Conservation (phyloP, 1,140 invertebrate species). For the Diprion similis region DNA sequence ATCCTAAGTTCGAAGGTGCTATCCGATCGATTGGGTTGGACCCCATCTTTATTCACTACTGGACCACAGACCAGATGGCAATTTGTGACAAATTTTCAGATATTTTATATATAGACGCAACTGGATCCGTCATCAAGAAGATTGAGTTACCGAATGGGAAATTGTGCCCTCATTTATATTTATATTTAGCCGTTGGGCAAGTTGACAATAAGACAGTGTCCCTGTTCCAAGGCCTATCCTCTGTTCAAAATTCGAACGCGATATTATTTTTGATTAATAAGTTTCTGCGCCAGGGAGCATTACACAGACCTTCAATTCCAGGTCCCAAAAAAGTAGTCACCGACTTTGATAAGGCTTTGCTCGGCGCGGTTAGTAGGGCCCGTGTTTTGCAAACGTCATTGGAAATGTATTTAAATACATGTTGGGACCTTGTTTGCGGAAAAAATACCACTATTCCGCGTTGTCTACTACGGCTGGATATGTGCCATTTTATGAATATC, state of each 20-base stretch:
- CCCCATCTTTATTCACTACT: slow-evolving; percentile 22
- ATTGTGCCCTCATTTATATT: slow-evolving; percentile 20
- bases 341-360: slow-evolving; percentile 18
- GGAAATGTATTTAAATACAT: not conserved
- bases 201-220: not conserved
- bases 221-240: slow-evolving; percentile 16
- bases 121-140: slow-evolving; percentile 18
- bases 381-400: not conserved
- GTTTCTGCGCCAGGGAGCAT: slow-evolving; percentile 3
- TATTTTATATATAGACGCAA: slow-evolving; percentile 23
- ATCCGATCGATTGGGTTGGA: slow-evolving; percentile 19
- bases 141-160: slow-evolving; percentile 15
- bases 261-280: slow-evolving; percentile 17
- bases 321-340: slow-evolving; percentile 10
- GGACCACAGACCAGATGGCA: slow-evolving; percentile 17
- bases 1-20: not conserved
- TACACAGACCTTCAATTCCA: slow-evolving; percentile 8
- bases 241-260: slow-evolving; percentile 16
- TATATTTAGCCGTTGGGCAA: slow-evolving; percentile 15
- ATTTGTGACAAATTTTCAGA: slow-evolving; percentile 15
- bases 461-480: slow-evolving; percentile 11
- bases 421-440: not conserved
- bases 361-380: slow-evolving; percentile 10
- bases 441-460: not conserved
- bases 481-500: slow-evolving; percentile 14